These are phyloP conservation scores for Cavia aperea DNA, from an alignment of 2,113 vertebrate genomes.

Conservation along the genomic window DNA sequence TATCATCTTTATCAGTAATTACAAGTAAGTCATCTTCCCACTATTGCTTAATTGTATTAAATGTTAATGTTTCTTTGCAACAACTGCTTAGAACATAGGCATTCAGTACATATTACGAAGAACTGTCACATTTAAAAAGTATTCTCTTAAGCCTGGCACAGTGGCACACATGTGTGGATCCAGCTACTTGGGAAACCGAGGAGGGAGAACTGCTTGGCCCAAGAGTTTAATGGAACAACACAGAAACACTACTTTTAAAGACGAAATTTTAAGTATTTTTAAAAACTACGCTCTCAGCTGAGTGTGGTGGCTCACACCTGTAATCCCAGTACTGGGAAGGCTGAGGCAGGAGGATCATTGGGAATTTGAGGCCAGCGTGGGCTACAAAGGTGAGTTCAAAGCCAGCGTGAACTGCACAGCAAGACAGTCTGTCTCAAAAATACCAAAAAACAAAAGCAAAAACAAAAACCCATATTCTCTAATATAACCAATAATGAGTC, in stretches of 20 bases:
- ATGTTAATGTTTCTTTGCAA: slow-evolving; percentile 23
- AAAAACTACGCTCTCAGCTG: not conserved
- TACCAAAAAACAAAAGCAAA: too few relatives aligned
- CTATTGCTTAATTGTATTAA: not conserved
- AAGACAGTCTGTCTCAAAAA: too few relatives aligned
- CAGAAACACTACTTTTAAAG: not conserved
- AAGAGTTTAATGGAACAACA: not conserved
- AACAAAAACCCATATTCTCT: not conserved
- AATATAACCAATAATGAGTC: not conserved
- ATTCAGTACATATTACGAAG: not conserved
- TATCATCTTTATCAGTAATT: not conserved
- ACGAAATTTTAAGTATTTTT: not conserved
- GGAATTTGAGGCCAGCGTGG: too few relatives aligned
- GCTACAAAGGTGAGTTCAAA: too few relatives aligned
- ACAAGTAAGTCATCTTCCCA: not conserved
- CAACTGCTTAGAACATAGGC: not conserved
- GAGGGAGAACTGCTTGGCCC: not conserved
- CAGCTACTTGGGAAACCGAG: not conserved
- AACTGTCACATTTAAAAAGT: slow-evolving; percentile 19
- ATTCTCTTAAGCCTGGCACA: not conserved
- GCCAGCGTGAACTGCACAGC: too few relatives aligned
- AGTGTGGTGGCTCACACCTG: too few relatives aligned
- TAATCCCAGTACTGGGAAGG: too few relatives aligned
- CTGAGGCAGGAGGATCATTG: too few relatives aligned
- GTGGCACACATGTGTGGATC: not conserved